Evolutionary conservation across 2,888 invertebrate genomes (phyloP).

Genomic region (Plebejus argus): DNA sequence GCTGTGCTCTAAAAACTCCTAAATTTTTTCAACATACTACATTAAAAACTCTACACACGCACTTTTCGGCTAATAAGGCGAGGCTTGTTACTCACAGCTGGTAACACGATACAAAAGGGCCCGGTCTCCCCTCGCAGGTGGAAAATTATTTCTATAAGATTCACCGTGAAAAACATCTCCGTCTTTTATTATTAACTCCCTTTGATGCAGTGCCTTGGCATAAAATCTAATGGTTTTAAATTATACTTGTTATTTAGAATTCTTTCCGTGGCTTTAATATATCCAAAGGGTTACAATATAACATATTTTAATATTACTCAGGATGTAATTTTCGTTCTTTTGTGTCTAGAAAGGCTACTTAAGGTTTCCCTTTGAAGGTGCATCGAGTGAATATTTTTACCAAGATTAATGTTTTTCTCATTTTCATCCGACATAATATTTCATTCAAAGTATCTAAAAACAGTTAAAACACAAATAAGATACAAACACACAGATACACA

Average conservation of each 20-base stretch:
- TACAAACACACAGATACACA: too few species aligned
- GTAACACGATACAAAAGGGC: conserved; percentile 57
- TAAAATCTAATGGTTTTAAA: conserved; percentile 71
- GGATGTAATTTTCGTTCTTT: neutral
- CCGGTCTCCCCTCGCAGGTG: conserved; percentile 49
- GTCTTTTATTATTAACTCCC: conserved; percentile 76
- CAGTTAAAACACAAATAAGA: too few species aligned
- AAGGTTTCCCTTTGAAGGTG: conserved; percentile 22
- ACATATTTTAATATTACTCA: conserved; percentile 15
- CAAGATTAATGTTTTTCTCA: neutral
- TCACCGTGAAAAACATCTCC: conserved; percentile 64
- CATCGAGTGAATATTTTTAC: neutral
- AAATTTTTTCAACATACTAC: neutral
- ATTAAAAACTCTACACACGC: conserved; percentile 1
- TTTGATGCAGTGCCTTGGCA: conserved; percentile 65
- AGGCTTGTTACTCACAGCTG: conserved; percentile 54
- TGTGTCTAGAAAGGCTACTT: conserved; percentile 18
- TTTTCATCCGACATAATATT: neutral
- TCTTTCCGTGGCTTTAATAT: conserved; percentile 3
- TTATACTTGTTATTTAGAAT: conserved; percentile 54
- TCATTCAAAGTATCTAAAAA: neutral
- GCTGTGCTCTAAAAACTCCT: neutral
- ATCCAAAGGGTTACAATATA: conserved; percentile 2
- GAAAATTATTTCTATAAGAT: conserved; percentile 65
- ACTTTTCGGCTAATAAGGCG: conserved; percentile 5